Evolutionary conservation across 1,140 invertebrate species (phyloP).

Genomic region (Tachypleus tridentatus): DNA sequence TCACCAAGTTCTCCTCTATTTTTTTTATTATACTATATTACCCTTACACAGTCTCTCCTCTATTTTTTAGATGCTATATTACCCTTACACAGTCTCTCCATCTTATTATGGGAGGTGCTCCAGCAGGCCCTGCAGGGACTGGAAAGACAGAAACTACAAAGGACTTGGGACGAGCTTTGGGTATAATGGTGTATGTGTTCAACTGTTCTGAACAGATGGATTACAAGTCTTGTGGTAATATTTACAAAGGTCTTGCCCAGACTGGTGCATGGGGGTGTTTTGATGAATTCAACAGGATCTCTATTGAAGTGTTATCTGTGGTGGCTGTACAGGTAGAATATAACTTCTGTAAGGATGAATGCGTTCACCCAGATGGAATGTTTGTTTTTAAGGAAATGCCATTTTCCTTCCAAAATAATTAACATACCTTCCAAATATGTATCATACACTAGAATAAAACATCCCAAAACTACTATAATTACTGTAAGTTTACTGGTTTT

Average conservation of each 20-base stretch:
- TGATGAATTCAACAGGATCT: constrained; percentile 95
- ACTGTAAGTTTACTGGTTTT: too few relatives aligned
- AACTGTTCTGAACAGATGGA: constrained; percentile 99
- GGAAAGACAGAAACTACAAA: constrained; percentile 97
- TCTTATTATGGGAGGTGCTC: constrained; percentile 90
- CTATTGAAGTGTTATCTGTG: constrained; percentile 90
- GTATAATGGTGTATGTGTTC: constrained; percentile 96
- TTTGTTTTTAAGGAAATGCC: too few relatives aligned
- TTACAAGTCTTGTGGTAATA: constrained; percentile 92
- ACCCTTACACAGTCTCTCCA: constrained; percentile 88
- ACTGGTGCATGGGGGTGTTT: constrained; percentile 97
- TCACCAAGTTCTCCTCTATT: constrained; percentile 61
- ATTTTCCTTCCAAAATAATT: too few relatives aligned
- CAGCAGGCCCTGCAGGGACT: constrained; percentile 85
- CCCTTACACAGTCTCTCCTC: too few relatives aligned
- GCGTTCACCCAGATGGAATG: neutral
- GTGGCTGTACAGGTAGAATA: constrained; percentile 89
- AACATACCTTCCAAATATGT: too few relatives aligned
- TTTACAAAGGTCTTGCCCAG: constrained; percentile 92
- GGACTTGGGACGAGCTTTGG: constrained; percentile 83
- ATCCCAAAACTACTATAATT: too few relatives aligned
- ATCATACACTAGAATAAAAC: too few relatives aligned
- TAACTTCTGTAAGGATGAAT: neutral
- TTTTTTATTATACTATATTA: too few relatives aligned
- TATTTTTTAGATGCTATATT: constrained; percentile 64